A percentile compares a stretch with the other conserved stretches of the same genome.
Evolutionary conservation across 2,888 invertebrate genomes (phyloP).

Genomic region (Brachypalpus laphriformis): DNA sequence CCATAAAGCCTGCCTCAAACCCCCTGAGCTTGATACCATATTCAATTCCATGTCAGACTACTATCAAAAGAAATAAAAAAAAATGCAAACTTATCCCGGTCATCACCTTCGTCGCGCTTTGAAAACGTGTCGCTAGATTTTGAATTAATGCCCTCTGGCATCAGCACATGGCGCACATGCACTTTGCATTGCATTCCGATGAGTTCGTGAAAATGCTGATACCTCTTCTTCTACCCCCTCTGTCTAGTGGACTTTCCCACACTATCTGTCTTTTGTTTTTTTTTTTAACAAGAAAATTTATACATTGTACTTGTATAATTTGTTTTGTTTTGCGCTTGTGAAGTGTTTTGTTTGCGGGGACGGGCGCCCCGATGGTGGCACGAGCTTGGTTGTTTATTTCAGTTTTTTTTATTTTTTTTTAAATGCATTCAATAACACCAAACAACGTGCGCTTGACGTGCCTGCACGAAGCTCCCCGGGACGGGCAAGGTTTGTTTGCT

Average conservation of each 20-base stretch:
- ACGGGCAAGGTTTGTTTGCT: neutral
- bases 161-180: constrained; percentile 4
- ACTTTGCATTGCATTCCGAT: constrained; percentile 16
- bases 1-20: too few relatives aligned
- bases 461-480: neutral
- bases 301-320: neutral
- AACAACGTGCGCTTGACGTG: constrained; percentile 18
- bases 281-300: neutral
- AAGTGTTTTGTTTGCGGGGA: neutral
- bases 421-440: constrained; percentile 5
- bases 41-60: neutral
- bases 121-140: constrained; percentile 7
- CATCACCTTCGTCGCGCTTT: neutral
- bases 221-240: neutral
- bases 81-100: neutral
- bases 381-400: constrained; percentile 2
- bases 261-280: constrained; percentile 7
- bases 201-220: neutral
- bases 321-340: neutral
- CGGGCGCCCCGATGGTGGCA: constrained; percentile 2
- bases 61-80: neutral
- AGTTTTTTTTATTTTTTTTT: neutral
- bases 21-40: neutral
- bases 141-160: constrained; percentile 4
- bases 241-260: constrained; percentile 14